A percentile compares a stretch with the other conserved stretches of the same genome.
phyloP scores from a whole-genome alignment of 2,113 vertebrate species.

The Onychorhynchus coronatus region DNA sequence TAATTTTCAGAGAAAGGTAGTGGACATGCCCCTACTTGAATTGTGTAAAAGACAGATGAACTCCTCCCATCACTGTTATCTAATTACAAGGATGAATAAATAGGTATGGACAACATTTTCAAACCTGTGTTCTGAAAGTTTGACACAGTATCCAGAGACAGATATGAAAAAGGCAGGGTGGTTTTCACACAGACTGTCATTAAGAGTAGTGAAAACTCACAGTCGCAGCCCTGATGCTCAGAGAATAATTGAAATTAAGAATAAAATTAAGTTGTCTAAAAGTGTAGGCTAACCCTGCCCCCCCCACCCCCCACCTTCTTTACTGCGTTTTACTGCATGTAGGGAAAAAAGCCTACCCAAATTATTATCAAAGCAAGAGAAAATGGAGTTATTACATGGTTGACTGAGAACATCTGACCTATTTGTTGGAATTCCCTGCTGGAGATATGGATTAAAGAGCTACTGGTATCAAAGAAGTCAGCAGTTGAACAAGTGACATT shows the following conservation, averaged over 20 bases:
- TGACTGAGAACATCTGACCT: background rate
- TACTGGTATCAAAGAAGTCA: background rate
- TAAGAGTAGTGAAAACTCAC: background rate
- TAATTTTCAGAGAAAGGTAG: slow-evolving; percentile 42
- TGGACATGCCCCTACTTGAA: slow-evolving; percentile 52
- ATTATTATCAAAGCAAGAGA: background rate
- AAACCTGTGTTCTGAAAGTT: slow-evolving; percentile 13
- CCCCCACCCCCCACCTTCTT: background rate
- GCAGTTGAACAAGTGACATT: background rate
- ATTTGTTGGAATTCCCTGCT: background rate
- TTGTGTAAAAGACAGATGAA: slow-evolving; percentile 16
- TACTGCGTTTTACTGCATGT: background rate
- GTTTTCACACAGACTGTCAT: background rate
- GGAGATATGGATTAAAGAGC: background rate
- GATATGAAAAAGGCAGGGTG: background rate
- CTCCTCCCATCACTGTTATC: slow-evolving; percentile 64
- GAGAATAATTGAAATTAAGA: background rate
- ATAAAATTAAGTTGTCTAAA: background rate
- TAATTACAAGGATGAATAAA: slow-evolving; percentile 67
- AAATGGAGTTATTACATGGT: background rate
- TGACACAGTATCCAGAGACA: slow-evolving; percentile 49
- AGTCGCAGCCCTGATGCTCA: background rate
- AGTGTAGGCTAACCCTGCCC: background rate
- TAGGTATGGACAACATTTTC: slow-evolving; percentile 57
- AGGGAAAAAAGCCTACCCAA: background rate